Evolutionary conservation across 2,797 vertebrate species (phyloP).

Genomic region (Gobionotothen gibberifrons): DNA sequence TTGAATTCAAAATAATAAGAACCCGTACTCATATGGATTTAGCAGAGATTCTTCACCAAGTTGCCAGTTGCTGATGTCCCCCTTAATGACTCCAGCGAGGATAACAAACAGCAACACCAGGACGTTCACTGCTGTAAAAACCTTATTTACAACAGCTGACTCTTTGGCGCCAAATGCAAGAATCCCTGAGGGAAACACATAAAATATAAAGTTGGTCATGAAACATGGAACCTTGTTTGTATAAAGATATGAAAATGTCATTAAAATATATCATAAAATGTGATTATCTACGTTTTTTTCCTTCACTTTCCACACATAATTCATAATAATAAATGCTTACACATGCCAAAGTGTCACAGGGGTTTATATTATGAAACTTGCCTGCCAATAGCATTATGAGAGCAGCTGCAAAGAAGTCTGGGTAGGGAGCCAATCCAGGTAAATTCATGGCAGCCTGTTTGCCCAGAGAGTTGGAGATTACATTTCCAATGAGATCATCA

Average conservation of each 20-base stretch:
- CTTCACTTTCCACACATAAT: neutral
- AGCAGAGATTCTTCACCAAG: slow-evolving; percentile 73
- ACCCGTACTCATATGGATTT: slow-evolving; percentile 47
- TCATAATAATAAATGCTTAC: neutral
- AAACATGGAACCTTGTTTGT: neutral
- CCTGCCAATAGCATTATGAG: slow-evolving; percentile 90
- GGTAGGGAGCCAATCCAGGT: slow-evolving; percentile 87
- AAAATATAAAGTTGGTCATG: neutral
- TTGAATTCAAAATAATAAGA: slow-evolving; percentile 1
- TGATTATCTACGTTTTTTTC: neutral
- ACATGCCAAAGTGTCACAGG: neutral
- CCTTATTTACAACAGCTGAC: slow-evolving; percentile 87
- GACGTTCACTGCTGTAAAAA: slow-evolving; percentile 87
- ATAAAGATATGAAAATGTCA: neutral
- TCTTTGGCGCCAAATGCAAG: slow-evolving; percentile 91
- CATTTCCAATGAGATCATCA: slow-evolving; percentile 87
- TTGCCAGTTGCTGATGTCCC: slow-evolving; percentile 85
- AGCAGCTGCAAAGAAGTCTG: slow-evolving; percentile 88
- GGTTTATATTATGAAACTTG: slow-evolving; percentile 33
- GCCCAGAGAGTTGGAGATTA: slow-evolving; percentile 79
- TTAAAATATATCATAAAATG: neutral
- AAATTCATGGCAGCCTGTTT: slow-evolving; percentile 75
- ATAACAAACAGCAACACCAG: slow-evolving; percentile 87
- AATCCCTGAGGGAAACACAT: slow-evolving; percentile 77
- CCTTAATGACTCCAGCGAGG: slow-evolving; percentile 87